phyloP scores from a whole-genome alignment of 1,140 invertebrate genomes.

The Alviniconcha marisindica region DNA sequence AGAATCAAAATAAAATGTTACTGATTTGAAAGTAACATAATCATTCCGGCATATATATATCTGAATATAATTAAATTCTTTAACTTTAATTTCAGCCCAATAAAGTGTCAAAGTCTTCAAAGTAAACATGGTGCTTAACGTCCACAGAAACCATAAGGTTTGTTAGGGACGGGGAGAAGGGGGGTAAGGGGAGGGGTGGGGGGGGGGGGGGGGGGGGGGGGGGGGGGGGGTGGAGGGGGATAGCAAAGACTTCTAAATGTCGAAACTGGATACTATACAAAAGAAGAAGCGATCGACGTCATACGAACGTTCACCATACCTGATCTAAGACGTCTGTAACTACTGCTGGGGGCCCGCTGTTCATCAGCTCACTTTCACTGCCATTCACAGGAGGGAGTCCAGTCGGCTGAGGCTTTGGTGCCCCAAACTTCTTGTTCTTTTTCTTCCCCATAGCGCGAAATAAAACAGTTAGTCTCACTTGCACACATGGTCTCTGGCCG shows the following conservation, averaged over 20 bases:
- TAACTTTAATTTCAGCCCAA: background rate
- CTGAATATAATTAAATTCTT: background rate
- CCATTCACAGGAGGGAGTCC: constrained; percentile 45
- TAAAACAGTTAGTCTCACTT: background rate
- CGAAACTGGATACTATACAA: background rate
- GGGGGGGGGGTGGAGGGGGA: background rate
- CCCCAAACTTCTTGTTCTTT: constrained; percentile 50
- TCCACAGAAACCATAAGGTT: no score
- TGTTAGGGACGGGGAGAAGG: no score
- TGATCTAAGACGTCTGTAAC: constrained; percentile 36
- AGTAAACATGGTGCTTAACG: no score
- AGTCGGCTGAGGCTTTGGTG: constrained; percentile 45
- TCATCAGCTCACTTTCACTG: background rate
- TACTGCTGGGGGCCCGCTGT: background rate
- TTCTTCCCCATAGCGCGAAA: constrained; percentile 48
- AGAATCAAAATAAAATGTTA: background rate
- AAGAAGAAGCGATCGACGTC: background rate
- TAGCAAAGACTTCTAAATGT: background rate
- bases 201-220: no score
- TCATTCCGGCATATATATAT: no score
- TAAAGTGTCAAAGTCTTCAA: background rate
- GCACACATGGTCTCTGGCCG: constrained; percentile 31
- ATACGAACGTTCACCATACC: background rate
- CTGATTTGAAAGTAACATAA: background rate
- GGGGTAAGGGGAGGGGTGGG: no score